Conservation (phyloP, 2,797 vertebrate genomes). For the Oryzias dopingdopingensis region DNA sequence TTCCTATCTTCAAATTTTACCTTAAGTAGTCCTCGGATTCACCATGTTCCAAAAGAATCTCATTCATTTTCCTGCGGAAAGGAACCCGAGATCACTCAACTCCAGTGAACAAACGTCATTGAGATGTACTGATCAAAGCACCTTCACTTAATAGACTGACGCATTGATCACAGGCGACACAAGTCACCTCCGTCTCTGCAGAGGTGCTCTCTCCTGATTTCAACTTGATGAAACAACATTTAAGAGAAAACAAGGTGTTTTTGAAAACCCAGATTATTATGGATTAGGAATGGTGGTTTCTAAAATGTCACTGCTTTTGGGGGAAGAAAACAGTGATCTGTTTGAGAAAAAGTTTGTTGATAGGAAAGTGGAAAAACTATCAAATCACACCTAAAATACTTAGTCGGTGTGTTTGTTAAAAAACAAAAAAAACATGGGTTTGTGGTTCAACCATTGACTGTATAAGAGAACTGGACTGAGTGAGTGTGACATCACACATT, state of each 20-base stretch:
- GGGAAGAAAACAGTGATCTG: too few relatives aligned
- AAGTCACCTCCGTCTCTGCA: constrained; percentile 62
- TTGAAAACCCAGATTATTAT: constrained; percentile 35
- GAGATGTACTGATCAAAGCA: constrained; percentile 61
- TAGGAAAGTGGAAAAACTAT: too few relatives aligned
- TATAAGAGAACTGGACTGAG: too few relatives aligned
- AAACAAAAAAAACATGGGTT: too few relatives aligned
- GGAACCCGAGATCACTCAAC: constrained; percentile 14
- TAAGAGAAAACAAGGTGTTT: constrained; percentile 25
- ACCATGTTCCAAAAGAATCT: background rate
- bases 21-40: background rate
- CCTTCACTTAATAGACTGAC: constrained; percentile 63
- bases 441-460: too few relatives aligned
- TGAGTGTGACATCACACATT: too few relatives aligned
- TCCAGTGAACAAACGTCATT: constrained; percentile 35
- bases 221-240: constrained; percentile 56
- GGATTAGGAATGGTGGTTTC: constrained; percentile 10
- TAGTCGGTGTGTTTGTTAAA: too few relatives aligned
- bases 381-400: too few relatives aligned
- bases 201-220: constrained; percentile 48
- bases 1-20: background rate
- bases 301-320: too few relatives aligned
- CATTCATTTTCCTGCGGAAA: background rate
- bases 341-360: too few relatives aligned
- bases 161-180: constrained; percentile 64